Evolutionary conservation across 2,113 vertebrate species (phyloP), one percentile per base, ranked within the genome.

Genomic region (Zapornia atra): DNA sequence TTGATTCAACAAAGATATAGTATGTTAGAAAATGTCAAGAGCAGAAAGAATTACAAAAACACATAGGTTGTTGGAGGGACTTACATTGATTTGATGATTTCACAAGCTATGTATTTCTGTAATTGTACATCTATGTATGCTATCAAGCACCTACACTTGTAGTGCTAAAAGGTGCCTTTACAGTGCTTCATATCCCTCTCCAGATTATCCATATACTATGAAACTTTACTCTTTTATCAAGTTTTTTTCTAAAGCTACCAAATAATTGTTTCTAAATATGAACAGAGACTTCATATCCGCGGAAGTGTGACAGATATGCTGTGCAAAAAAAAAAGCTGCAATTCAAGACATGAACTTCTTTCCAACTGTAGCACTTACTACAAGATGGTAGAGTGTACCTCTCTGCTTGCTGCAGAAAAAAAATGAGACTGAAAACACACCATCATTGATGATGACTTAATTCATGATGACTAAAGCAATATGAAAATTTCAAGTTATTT

Each of bases 251-350:
- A 83, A 83, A 86, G 24, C 51, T 19, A 12, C 5, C 12, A 38
- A 51, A 81, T 36, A 54, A 33, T 33, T 1, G 53, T 42, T 88
- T 91, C 48, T 64, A 92, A 80, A 19, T 10, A 83, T 84, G 95
- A 96, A 86, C 48, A 83, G 68, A 97, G 90, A 86, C 11, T 51
- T 72, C 25, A 73, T 88, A 91, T 72, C 59, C 33, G 90, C 6
- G 54, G 33, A 59, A 51, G 36, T n/a, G 46, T 54, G 78, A 92
- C 31, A 83, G 60, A 87, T 46, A 73, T 1, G 11, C 31, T 95
- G 31, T 57, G 56, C 34, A 97, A 96, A 77, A 77, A 38, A 38
- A 95, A 79, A 71, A 50, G 60, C 63, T 92, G 78, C 73, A 92
- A 84, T 33, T 92, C 36, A 10, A 22, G 40, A 61, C 38, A 15